phyloP scores from a whole-genome alignment of 37 sponge, comb jelly and placozoan species.

The Aplysina aerophoba region DNA sequence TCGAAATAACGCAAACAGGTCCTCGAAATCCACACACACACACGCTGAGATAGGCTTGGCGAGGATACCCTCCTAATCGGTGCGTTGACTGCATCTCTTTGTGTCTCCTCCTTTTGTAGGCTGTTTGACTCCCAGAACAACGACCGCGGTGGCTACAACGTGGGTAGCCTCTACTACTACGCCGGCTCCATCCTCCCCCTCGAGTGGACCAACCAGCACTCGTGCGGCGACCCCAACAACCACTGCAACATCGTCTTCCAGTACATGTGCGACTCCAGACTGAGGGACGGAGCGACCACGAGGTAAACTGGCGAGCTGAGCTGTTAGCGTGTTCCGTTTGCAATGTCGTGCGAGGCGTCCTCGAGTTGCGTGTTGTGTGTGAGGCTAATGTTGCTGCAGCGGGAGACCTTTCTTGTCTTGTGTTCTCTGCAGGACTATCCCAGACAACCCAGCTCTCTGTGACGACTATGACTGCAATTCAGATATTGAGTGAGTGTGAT shows the following conservation, averaged over 20 bases:
- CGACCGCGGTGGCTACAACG: constrained; percentile 98
- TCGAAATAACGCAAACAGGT: constrained; percentile 95
- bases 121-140: constrained; percentile 99
- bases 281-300: constrained; percentile 94
- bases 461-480: constrained; percentile 87
- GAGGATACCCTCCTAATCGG: too few relatives aligned
- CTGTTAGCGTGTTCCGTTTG: neutral
- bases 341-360: too few relatives aligned
- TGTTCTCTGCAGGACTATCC: constrained; percentile 76
- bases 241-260: constrained; percentile 93
- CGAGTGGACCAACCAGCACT: constrained; percentile 99
- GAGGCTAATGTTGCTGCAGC: neutral
- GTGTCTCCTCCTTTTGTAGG: constrained; percentile 23
- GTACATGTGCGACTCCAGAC: constrained; percentile 90
- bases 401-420: neutral
- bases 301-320: constrained; percentile 37
- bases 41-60: too few relatives aligned
- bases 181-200: constrained; percentile 78
- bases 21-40: too few relatives aligned
- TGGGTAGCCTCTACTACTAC: constrained; percentile 96
- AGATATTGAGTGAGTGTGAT: constrained; percentile 78
- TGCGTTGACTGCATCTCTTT: too few relatives aligned
- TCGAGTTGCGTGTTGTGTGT: neutral
- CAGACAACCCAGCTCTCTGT: constrained; percentile 75
- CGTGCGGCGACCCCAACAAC: constrained; percentile 94